These are phyloP conservation scores for Alosa alosa DNA, from an alignment of 2,113 vertebrate genomes.

Conservation along the genomic window DNA sequence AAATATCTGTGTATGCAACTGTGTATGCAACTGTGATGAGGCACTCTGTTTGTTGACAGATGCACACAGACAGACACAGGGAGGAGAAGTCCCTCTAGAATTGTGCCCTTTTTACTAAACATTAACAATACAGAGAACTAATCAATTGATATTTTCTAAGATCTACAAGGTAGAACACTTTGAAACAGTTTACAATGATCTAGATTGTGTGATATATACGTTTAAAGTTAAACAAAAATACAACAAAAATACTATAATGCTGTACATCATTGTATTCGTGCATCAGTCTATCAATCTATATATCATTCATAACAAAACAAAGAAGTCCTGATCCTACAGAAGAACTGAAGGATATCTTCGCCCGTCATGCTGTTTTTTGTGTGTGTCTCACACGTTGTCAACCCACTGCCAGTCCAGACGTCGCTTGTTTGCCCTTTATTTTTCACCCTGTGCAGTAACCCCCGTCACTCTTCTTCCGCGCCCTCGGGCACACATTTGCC, in stretches of 20 bases:
- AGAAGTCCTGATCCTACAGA: too few relatives aligned
- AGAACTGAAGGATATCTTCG: background rate
- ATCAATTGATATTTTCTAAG: background rate
- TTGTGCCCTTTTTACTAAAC: background rate
- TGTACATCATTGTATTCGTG: too few relatives aligned
- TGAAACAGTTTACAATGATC: background rate
- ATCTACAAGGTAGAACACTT: background rate
- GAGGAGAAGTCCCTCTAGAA: background rate
- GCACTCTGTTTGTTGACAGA: slow-evolving; percentile 5
- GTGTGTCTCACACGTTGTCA: background rate
- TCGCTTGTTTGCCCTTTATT: background rate
- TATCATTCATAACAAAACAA: background rate
- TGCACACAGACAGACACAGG: background rate
- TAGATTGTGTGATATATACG: background rate
- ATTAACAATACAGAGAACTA: background rate
- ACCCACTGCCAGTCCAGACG: slow-evolving; percentile 23
- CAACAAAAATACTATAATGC: too few relatives aligned
- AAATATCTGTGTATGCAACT: slow-evolving; percentile 11
- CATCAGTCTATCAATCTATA: too few relatives aligned
- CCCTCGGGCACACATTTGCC: slow-evolving; percentile 6
- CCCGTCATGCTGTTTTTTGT: background rate
- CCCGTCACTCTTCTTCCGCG: background rate
- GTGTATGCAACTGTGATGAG: background rate
- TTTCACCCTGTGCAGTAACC: background rate
- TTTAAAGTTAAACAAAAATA: too few relatives aligned